Base-by-base conservation (phyloP, 2,888 invertebrate species). In the Noctuana brunneofusca region DNA sequence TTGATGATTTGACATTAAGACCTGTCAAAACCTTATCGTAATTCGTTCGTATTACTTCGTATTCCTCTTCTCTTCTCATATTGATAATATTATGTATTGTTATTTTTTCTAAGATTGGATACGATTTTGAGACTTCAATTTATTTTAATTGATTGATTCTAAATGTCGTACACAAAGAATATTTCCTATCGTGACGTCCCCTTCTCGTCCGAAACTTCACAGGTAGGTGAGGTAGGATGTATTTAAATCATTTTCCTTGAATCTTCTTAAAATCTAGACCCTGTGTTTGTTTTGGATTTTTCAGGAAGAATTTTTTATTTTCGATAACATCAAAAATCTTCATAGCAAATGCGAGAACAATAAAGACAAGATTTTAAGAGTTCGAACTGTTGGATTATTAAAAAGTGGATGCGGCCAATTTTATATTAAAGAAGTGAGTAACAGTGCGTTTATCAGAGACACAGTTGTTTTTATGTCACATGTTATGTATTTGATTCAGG, bases 341-440 rank as follows among this genome's bases (percentile, higher is more conserved):
- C 32, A 69, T 18, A 63, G 41, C 12, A 76, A 72, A 64, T 78
- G 76, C 69, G 67, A 73, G 65, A 27, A 62, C 14, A 58, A 67
- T 46, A 71, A 67, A 60, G 74, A 79, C 32, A 66, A 69, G n/a
- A 60, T 75, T 35, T 62, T 76, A 1, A 82, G 75, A 68, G 82
- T 84, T 63, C 78, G 88, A 58, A 84, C 86, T 14, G 65, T 89
- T 66, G 89, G 88, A 18, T 74, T 87, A 53, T 58, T 89, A 18
- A 74, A 81, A 63, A 88, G 86, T 69, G 24, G 73, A 18, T 65
- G 80, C 67, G 89, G 88, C 0, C 68, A 75, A 41, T 86, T 81
- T 68, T 80, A 70, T 70, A 67, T 89, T 49, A 71, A 72, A 50
- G 80, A 86, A 72, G 89, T 88, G 69, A 79, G 48, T 38, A 3